A percentile compares a stretch with the other conserved stretches of the same genome.
Evolutionary conservation across 2,113 vertebrate genomes (phyloP).

Genomic region (Agapornis roseicollis): DNA sequence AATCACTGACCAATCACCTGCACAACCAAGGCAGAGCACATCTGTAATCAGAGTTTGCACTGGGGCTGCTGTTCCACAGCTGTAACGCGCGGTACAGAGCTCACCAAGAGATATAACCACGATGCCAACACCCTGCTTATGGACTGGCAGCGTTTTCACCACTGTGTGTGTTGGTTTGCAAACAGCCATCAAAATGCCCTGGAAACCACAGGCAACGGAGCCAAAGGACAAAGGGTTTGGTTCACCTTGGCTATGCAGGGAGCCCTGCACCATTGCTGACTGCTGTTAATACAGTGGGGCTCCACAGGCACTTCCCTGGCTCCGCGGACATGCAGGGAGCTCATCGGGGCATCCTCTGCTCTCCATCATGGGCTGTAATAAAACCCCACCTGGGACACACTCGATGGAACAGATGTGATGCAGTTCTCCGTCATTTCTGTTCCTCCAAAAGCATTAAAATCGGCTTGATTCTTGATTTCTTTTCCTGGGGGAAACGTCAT

Average conservation of each 20-base stretch:
- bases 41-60: not conserved
- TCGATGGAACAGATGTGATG: not conserved
- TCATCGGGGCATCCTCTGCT: not conserved
- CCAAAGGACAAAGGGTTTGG: not conserved
- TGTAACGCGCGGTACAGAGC: rapidly evolving
- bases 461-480: not conserved
- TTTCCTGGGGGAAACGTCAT: not conserved
- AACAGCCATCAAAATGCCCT: not conserved
- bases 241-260: rapidly evolving
- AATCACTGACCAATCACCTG: not conserved
- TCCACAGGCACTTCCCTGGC: not conserved
- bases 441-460: not conserved
- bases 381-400: not conserved
- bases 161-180: not conserved
- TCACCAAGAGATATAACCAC: rapidly evolving
- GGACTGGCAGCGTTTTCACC: not conserved
- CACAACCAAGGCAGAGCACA: not conserved
- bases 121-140: rapidly evolving
- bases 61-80: not conserved
- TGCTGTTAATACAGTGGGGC: rapidly evolving
- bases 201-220: not conserved
- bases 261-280: rapidly evolving
- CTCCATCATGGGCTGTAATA: not conserved
- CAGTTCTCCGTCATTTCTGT: not conserved
- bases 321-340: rapidly evolving